Conservation (phyloP, 2,797 vertebrate species). For the Pipistrellus pipistrellus region DNA sequence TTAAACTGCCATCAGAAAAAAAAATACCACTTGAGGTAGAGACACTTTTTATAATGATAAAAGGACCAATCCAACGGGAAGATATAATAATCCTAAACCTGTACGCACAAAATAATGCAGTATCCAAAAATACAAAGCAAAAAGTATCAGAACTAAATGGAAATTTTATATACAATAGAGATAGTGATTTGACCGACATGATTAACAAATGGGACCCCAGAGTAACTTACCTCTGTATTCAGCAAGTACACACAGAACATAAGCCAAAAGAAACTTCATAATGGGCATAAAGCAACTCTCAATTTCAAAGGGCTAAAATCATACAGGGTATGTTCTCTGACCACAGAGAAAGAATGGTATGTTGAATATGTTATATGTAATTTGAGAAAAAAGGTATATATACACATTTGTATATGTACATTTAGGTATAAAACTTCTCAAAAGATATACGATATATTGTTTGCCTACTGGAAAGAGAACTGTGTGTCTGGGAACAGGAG, state of each 20-base stretch:
- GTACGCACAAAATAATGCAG: not conserved
- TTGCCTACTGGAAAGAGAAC: not conserved
- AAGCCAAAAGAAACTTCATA: not conserved
- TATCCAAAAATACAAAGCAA: slow-evolving; percentile 15
- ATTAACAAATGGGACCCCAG: not conserved
- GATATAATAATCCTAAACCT: not conserved
- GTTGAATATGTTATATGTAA: not conserved
- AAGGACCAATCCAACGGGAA: slow-evolving; percentile 21
- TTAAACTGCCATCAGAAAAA: not conserved
- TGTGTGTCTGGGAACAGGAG: not conserved
- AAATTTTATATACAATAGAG: not conserved
- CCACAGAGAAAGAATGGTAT: not conserved
- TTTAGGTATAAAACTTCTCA: not conserved
- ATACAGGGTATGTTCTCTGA: not conserved
- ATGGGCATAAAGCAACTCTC: not conserved
- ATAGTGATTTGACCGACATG: not conserved
- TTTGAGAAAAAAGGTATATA: not conserved
- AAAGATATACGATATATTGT: not conserved
- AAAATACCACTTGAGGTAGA: not conserved
- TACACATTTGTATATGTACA: not conserved
- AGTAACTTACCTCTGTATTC: not conserved
- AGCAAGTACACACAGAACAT: not conserved
- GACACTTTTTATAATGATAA: not conserved
- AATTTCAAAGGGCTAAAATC: not conserved
- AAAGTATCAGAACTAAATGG: not conserved